phyloP scores from a whole-genome alignment of 2,888 invertebrate species.

The Epirrhoe tristata region DNA sequence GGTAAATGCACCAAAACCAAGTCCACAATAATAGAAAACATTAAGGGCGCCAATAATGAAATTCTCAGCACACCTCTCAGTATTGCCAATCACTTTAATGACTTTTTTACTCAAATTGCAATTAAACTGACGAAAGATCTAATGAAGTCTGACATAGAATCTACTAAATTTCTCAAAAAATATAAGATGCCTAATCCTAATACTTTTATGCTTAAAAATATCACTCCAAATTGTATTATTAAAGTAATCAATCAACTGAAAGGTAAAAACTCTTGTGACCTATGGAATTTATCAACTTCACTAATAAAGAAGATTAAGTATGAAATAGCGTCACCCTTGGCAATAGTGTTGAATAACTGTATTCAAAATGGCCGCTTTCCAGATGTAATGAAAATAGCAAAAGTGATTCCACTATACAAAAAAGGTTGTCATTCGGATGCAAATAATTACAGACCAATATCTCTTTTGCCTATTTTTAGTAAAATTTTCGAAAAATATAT shows the following conservation, averaged over 20 bases:
- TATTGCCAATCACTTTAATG: constrained; percentile 8
- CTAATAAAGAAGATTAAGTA: constrained; percentile 1
- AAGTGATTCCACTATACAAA: constrained; percentile 9
- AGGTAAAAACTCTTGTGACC: constrained; percentile 4
- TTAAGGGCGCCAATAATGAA: background rate
- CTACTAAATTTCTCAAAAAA: background rate
- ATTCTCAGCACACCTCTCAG: background rate
- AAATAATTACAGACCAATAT: constrained; percentile 18
- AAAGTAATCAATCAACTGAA: constrained; percentile 5
- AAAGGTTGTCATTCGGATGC: constrained; percentile 6
- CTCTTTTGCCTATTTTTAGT: constrained; percentile 14
- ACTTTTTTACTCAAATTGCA: constrained; percentile 6
- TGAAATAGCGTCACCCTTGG: constrained; percentile 5
- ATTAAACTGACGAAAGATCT: background rate
- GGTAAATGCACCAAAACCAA: background rate
- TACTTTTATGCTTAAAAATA: background rate
- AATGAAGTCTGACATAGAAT: background rate
- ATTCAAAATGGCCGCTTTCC: constrained; percentile 3
- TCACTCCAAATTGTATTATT: background rate
- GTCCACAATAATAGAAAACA: background rate
- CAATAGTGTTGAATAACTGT: constrained; percentile 6
- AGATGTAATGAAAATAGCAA: constrained; percentile 11
- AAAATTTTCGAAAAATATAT: constrained; percentile 8
- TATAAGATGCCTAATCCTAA: background rate
- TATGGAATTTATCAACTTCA: background rate